phyloP scores from a whole-genome alignment of 2,797 vertebrate species.

The Nasua narica region DNA sequence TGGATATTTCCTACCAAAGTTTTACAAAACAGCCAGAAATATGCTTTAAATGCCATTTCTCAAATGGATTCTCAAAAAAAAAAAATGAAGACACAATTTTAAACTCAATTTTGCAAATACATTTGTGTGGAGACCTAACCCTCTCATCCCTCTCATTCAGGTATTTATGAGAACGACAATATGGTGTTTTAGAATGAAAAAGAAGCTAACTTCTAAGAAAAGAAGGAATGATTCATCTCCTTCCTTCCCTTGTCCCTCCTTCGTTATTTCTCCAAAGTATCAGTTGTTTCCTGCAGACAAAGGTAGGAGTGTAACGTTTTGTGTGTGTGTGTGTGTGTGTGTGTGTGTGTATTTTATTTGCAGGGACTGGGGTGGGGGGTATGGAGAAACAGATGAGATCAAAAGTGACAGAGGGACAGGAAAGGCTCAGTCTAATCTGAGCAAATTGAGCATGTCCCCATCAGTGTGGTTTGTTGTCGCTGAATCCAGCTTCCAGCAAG shows the following conservation, averaged over 20 bases:
- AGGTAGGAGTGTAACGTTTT: background rate
- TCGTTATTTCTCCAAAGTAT: background rate
- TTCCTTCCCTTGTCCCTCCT: background rate
- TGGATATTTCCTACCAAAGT: background rate
- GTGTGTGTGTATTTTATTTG: background rate
- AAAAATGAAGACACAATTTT: background rate
- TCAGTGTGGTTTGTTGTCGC: accelerated
- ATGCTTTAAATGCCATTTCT: background rate
- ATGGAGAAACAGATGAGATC: background rate
- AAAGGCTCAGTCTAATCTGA: background rate
- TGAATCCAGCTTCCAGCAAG: background rate
- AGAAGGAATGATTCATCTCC: background rate
- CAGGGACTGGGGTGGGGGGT: accelerated
- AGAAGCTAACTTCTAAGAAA: background rate
- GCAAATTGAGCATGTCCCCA: background rate
- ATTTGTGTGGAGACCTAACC: background rate
- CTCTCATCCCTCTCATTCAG: background rate
- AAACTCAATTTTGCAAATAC: background rate
- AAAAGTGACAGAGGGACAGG: background rate
- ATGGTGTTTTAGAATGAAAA: background rate
- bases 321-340: background rate
- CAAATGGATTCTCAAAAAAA: background rate
- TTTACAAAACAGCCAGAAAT: background rate
- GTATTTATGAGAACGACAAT: background rate
- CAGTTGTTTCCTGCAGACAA: background rate